Base-by-base conservation (phyloP, 2,113 vertebrate species). In the Heteronetta atricapilla region DNA sequence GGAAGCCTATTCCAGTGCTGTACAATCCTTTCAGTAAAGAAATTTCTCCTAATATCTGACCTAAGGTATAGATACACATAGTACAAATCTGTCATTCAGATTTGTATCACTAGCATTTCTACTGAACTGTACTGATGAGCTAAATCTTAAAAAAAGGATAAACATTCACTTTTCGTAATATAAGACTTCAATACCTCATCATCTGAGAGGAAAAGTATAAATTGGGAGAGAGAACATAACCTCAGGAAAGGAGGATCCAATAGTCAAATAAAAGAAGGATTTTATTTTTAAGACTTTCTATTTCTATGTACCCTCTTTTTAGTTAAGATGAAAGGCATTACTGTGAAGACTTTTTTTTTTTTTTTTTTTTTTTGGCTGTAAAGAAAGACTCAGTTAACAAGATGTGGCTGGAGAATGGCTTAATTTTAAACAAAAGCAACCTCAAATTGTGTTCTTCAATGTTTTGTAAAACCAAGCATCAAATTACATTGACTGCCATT, bases 131-230 rank as follows among this genome's bases (percentile, higher is more conserved):
- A 40, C 16, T 66, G 33, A 89, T 28, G 29, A 90, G 18, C 9
- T 64, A 93, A 90, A 96, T 72, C 92, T 64, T 46, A 48, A 69
- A 79, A 89, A 76, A 89, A 44, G 36, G 18, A 66, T 22, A 78
- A 90, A 68, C 38, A 84, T 90, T 88, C 93, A 40, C 34, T 81
- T 93, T 88, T 86, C 42, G 16, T 56, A 92, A 86, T 40, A 72
- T 29, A 84, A 79, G 26, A 72, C 40, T 89, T 90, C 44, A 82
- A 48, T 84, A 87, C 6, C 20, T 86, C 21, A n/a, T 69, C 58
- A 36, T 74, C 44, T 53, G 66, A 84, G 62, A 82, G 56, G 62
- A 72, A 91, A 36, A 79, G 48, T 28, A 58, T 53, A 90, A 82
- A 84, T 22, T 78, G 42, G 42, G 44, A 68, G 25, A 84, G 64